Percentiles rank a stretch among this genome's conserved stretches.
These are phyloP conservation scores for Nasonia longicornis DNA, from an alignment of 1,140 invertebrate species.

Conservation along the genomic window DNA sequence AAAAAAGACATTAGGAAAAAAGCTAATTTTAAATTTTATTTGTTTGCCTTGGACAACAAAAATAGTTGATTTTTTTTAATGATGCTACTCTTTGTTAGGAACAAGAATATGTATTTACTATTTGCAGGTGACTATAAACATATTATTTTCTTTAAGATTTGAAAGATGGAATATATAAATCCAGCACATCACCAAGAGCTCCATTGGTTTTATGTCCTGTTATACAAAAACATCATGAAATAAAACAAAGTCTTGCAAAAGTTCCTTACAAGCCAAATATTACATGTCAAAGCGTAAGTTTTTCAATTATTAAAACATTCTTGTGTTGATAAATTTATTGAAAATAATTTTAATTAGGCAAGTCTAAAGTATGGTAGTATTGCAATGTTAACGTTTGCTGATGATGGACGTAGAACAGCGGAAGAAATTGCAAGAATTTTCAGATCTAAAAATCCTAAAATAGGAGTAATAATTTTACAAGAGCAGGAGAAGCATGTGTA, in stretches of 20 bases:
- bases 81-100: too few species aligned
- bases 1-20: too few species aligned
- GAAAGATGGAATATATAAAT: slow-evolving; percentile 49
- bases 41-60: too few species aligned
- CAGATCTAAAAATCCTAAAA: slow-evolving; percentile 55
- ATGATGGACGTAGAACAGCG: slow-evolving; percentile 52
- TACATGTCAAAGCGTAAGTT: slow-evolving; percentile 23
- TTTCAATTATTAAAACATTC: slow-evolving; percentile 12
- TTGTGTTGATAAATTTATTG: slow-evolving; percentile 24
- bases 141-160: slow-evolving; percentile 33
- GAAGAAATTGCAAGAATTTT: slow-evolving; percentile 55
- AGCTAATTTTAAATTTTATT: too few species aligned
- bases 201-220: slow-evolving; percentile 56
- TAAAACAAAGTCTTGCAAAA: slow-evolving; percentile 30
- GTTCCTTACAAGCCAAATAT: slow-evolving; percentile 41
- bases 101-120: neutral
- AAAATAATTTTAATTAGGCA: slow-evolving; percentile 28
- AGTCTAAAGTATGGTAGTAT: slow-evolving; percentile 51
- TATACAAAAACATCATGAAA: slow-evolving; percentile 18
- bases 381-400: slow-evolving; percentile 59
- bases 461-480: slow-evolving; percentile 60
- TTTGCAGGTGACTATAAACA: neutral
- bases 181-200: slow-evolving; percentile 53
- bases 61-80: neutral
- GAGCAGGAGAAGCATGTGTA: slow-evolving; percentile 60